These are phyloP conservation scores for Leucopsar rothschildi DNA, from an alignment of 2,113 vertebrate species.

Conservation along the genomic window DNA sequence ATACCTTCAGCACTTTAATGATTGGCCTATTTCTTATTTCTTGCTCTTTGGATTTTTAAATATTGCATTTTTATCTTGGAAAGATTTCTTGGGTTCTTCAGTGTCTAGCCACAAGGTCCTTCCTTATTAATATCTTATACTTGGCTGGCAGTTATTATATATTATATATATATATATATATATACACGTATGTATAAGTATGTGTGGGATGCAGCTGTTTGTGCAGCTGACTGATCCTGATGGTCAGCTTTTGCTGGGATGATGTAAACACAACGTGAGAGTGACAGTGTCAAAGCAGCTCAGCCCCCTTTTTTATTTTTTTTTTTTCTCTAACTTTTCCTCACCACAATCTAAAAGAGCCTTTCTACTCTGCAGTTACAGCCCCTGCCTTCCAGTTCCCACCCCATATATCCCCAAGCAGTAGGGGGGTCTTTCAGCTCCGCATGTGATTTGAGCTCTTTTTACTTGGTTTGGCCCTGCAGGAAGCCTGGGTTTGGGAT, in stretches of 20 bases:
- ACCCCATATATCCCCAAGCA: neutral
- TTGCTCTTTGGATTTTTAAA: neutral
- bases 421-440: accelerated
- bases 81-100: neutral
- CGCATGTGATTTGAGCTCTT: neutral
- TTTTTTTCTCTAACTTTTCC: neutral
- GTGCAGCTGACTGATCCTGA: neutral
- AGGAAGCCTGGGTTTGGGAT: neutral
- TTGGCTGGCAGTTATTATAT: neutral
- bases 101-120: neutral
- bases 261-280: accelerated
- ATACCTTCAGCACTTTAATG: neutral
- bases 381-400: accelerated
- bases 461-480: neutral
- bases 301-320: neutral
- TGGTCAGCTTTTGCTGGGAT: neutral
- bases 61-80: neutral
- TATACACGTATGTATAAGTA: too few species aligned
- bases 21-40: neutral
- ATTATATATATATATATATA: neutral
- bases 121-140: neutral
- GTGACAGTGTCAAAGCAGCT: neutral
- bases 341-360: neutral
- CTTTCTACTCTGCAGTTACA: neutral
- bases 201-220: neutral